These are phyloP conservation scores for Bicyclus anynana DNA, from an alignment of 1,140 invertebrate genomes.

Conservation along the genomic window DNA sequence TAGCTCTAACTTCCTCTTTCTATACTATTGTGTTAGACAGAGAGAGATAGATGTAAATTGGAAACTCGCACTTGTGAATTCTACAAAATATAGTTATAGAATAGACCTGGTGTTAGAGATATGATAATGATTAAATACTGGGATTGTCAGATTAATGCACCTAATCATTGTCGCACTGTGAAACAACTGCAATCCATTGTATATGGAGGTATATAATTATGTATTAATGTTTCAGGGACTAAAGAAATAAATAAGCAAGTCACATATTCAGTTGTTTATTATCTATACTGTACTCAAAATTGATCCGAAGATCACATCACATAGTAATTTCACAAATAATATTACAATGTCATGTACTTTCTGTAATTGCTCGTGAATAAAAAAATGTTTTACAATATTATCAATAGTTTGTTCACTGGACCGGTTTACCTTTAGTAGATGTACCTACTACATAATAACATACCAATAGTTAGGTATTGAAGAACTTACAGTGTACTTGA, in stretches of 20 bases:
- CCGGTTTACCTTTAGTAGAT: slow-evolving; percentile 71
- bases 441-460: slow-evolving; percentile 69
- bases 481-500: slow-evolving; percentile 73
- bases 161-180: too few relatives aligned
- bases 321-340: slow-evolving; percentile 78
- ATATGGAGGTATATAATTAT: not conserved
- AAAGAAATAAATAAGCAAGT: slow-evolving; percentile 54
- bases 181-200: too few relatives aligned
- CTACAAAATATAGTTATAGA: too few relatives aligned
- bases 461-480: slow-evolving; percentile 68
- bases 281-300: slow-evolving; percentile 78
- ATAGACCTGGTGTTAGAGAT: too few relatives aligned
- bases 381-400: slow-evolving; percentile 77
- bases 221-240: too few relatives aligned
- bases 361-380: slow-evolving; percentile 75
- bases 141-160: too few relatives aligned
- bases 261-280: slow-evolving; percentile 79
- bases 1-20: too few relatives aligned
- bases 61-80: too few relatives aligned
- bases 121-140: too few relatives aligned
- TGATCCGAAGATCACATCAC: slow-evolving; percentile 78
- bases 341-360: slow-evolving; percentile 78
- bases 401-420: slow-evolving; percentile 76
- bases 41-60: too few relatives aligned
- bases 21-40: too few relatives aligned